Conservation (phyloP, 2,888 invertebrate species). For the Alcis repandata region DNA sequence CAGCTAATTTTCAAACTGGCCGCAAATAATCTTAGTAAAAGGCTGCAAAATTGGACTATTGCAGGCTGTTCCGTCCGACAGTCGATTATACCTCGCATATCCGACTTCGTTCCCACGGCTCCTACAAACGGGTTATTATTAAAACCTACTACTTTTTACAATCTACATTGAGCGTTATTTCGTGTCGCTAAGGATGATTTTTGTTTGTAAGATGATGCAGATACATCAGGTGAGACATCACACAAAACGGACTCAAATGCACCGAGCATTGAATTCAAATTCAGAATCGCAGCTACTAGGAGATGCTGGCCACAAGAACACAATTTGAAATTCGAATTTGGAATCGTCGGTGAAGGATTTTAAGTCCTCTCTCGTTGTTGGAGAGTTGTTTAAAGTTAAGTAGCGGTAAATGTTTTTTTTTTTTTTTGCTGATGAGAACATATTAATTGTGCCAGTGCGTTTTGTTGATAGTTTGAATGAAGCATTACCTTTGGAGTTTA, state of each 20-base stretch:
- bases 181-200: conserved; percentile 56
- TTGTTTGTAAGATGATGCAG: conserved; percentile 53
- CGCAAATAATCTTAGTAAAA: conserved; percentile 80
- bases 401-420: conserved; percentile 82
- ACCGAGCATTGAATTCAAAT: conserved; percentile 67
- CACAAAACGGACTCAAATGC: conserved; percentile 67
- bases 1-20: conserved; percentile 67
- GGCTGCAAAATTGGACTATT: conserved; percentile 86
- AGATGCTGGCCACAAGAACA: conserved; percentile 75
- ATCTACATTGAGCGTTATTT: conserved; percentile 60
- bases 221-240: conserved; percentile 62
- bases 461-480: conserved; percentile 60
- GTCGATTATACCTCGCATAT: conserved; percentile 85
- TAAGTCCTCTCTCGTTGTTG: conserved; percentile 81
- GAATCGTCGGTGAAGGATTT: conserved; percentile 82
- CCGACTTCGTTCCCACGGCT: conserved; percentile 85
- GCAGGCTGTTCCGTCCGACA: conserved; percentile 81
- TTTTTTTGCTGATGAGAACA: conserved; percentile 64
- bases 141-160: conserved; percentile 73
- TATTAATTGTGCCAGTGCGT: conserved; percentile 76
- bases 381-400: conserved; percentile 76
- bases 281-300: conserved; percentile 53
- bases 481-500: conserved; percentile 54
- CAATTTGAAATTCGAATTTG: conserved; percentile 85
- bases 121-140: conserved; percentile 85